phyloP scores from a whole-genome alignment of 2,888 invertebrate genomes.

The Oscheius sp. region DNA sequence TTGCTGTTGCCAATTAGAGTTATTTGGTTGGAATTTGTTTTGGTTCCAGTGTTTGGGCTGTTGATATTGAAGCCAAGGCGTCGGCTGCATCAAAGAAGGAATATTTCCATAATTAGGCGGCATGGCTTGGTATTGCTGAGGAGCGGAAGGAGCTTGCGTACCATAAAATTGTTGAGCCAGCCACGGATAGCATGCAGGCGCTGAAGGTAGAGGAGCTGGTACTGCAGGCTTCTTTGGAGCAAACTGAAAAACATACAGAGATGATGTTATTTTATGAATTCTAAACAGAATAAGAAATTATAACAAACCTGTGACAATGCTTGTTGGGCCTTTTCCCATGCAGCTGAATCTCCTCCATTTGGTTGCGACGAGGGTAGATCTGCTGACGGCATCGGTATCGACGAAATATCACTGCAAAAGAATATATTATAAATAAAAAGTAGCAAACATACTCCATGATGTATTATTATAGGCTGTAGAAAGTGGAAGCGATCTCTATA shows the following conservation, averaged over 20 bases:
- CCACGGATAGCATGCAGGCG: conserved; percentile 28
- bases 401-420: conserved; percentile 29
- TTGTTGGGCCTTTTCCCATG: conserved; percentile 52
- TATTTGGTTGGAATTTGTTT: neutral
- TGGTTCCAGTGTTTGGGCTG: conserved; percentile 13
- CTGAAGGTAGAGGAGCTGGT: conserved; percentile 12
- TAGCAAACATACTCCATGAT: neutral
- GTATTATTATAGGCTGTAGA: neutral
- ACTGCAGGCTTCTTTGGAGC: conserved; percentile 15
- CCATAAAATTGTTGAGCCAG: conserved; percentile 30
- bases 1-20: conserved; percentile 17
- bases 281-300: neutral
- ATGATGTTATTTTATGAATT: too few species aligned
- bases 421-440: too few species aligned
- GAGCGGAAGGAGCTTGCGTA: conserved; percentile 25
- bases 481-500: neutral
- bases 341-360: conserved; percentile 10
- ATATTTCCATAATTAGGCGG: conserved; percentile 11
- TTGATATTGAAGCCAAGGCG: conserved; percentile 3
- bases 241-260: conserved; percentile 17
- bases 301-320: conserved; percentile 42
- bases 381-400: conserved; percentile 25
- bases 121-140: neutral
- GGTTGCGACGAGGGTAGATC: neutral
- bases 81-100: conserved; percentile 3